Conservation (phyloP, 2,113 vertebrate species). For the Tragulus kanchil region DNA sequence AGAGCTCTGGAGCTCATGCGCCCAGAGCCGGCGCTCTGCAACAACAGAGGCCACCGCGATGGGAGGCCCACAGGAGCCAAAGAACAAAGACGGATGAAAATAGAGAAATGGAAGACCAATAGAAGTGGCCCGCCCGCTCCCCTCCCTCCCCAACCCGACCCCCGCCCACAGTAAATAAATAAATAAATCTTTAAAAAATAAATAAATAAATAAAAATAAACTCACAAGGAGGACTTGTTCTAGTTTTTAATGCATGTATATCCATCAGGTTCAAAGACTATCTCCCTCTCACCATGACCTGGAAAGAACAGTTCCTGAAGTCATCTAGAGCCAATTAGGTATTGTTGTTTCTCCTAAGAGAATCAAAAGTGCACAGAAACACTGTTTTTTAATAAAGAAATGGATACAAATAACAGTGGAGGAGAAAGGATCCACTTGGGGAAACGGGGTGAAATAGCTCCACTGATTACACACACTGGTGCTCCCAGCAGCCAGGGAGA, state of each 20-base stretch:
- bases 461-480: background rate
- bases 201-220: background rate
- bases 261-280: background rate
- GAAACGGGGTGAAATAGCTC: background rate
- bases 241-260: background rate
- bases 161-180: no score
- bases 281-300: background rate
- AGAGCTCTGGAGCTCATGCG: no score
- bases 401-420: slow-evolving; percentile 22
- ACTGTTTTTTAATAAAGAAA: background rate
- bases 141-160: no score
- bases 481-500: background rate
- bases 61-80: no score
- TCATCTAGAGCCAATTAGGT: background rate
- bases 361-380: background rate
- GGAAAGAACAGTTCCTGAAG: background rate
- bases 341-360: background rate
- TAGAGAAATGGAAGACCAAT: no score
- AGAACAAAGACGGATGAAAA: no score
- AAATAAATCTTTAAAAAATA: no score
- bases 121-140: no score
- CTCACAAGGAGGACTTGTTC: background rate
- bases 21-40: no score
- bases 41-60: no score
- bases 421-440: background rate